phyloP scores from a whole-genome alignment of 2,113 vertebrate species.

The Sturnus vulgaris region DNA sequence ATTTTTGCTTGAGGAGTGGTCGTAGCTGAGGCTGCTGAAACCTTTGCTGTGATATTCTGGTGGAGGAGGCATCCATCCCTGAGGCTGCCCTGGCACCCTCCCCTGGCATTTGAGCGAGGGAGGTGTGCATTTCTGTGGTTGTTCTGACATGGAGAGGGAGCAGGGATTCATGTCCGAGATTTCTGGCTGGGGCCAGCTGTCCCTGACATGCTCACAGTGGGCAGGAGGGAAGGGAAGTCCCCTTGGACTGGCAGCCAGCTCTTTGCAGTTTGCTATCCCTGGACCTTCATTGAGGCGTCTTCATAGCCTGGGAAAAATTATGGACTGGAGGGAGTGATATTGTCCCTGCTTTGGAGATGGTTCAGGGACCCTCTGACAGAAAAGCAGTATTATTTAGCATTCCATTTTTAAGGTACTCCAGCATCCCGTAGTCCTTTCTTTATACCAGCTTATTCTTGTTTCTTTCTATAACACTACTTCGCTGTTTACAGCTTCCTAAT shows the following conservation, averaged over 20 bases:
- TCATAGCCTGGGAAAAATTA: background rate
- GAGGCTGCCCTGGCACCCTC: background rate
- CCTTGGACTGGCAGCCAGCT: background rate
- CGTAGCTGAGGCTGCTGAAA: background rate
- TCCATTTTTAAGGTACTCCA: background rate
- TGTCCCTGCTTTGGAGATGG: background rate
- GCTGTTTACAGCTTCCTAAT: background rate
- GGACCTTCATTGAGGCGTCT: background rate
- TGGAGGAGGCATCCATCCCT: background rate
- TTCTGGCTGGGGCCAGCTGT: background rate
- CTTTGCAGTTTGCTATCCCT: background rate
- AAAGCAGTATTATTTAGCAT: fast-evolving
- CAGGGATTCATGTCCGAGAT: background rate
- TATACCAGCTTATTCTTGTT: background rate
- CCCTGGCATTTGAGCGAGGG: background rate
- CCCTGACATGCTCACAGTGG: background rate
- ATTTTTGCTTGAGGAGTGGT: background rate
- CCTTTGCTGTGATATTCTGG: background rate
- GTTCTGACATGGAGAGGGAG: background rate
- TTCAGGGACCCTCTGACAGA: background rate
- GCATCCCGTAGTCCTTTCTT: background rate
- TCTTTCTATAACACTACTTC: background rate
- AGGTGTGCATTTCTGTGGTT: conserved; percentile 28
- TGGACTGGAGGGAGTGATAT: background rate
- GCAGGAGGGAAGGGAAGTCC: background rate